These are phyloP conservation scores for Toxotes lorentzi DNA, from an alignment of 2,797 vertebrate species.

Conservation along the genomic window DNA sequence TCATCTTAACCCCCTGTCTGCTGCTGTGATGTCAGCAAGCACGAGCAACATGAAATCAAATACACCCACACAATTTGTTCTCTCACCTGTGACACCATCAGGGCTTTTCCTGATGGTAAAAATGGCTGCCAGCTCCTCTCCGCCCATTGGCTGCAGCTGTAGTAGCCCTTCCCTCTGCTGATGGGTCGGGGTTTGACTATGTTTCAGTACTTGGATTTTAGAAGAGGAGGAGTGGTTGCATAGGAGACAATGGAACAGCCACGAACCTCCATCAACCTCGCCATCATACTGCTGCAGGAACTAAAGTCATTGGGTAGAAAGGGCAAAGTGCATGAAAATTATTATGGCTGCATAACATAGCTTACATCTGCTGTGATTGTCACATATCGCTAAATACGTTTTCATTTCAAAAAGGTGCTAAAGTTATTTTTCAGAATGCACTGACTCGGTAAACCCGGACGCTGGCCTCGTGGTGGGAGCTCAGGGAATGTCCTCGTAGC, in stretches of 20 bases:
- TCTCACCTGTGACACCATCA: conserved; percentile 89
- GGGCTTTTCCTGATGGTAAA: conserved; percentile 95
- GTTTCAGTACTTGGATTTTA: conserved; percentile 97
- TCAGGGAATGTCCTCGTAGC: conserved; percentile 93
- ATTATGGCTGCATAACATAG: background rate
- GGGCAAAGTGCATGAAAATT: background rate
- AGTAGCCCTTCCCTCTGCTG: conserved; percentile 95
- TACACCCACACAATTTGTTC: conserved; percentile 30
- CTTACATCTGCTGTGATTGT: background rate
- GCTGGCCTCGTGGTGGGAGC: conserved; percentile 94
- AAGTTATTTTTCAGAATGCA: conserved; percentile 2
- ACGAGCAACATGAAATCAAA: conserved; percentile 47
- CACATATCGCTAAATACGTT: background rate
- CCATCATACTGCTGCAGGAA: conserved; percentile 96
- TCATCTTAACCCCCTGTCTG: conserved; percentile 73
- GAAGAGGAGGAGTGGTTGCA: conserved; percentile 98
- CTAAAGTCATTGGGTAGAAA: conserved; percentile 71
- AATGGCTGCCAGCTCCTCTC: conserved; percentile 94
- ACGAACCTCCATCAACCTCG: conserved; percentile 91
- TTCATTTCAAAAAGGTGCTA: background rate
- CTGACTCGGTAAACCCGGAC: conserved; percentile 96
- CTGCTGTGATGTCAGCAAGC: conserved; percentile 45
- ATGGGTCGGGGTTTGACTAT: conserved; percentile 95
- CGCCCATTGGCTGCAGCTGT: conserved; percentile 93
- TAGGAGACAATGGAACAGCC: conserved; percentile 95